Percentiles rank a stretch among this genome's conserved stretches.
phyloP scores from a whole-genome alignment of 2,797 vertebrate genomes.

The Sphaeramia orbicularis region DNA sequence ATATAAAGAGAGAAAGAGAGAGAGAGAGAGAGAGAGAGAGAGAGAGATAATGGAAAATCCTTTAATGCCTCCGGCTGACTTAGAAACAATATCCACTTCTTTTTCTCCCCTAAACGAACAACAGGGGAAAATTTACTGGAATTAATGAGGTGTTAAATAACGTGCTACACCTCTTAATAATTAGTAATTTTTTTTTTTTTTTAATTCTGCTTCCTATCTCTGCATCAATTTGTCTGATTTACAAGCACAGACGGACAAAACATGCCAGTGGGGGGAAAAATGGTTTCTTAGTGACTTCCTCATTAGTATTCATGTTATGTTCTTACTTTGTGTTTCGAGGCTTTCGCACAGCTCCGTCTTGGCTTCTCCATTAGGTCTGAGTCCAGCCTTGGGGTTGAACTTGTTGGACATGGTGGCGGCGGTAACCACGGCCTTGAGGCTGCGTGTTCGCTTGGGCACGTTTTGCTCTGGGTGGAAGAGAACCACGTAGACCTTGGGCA shows the following conservation, averaged over 20 bases:
- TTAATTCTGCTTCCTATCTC: conserved; percentile 18
- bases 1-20: too few relatives aligned
- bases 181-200: conserved; percentile 25
- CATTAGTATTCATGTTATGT: conserved; percentile 22
- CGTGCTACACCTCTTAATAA: conserved; percentile 49
- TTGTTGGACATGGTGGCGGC: conserved; percentile 99
- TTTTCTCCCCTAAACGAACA: conserved; percentile 28
- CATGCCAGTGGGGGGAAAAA: neutral
- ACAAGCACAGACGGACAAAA: conserved; percentile 43
- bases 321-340: conserved; percentile 95
- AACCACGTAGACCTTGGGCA: conserved; percentile 99
- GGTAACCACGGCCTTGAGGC: conserved; percentile 97
- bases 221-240: conserved; percentile 50
- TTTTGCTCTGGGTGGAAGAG: conserved; percentile 99
- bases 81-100: conserved; percentile 14
- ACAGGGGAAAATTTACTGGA: conserved; percentile 57
- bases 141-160: conserved; percentile 71
- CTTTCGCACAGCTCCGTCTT: conserved; percentile 98
- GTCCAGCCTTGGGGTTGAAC: conserved; percentile 96
- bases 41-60: conserved; percentile 22
- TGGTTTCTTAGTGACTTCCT: conserved; percentile 1
- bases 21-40: too few relatives aligned
- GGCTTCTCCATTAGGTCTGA: conserved; percentile 97
- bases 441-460: conserved; percentile 97
- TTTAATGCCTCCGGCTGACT: conserved; percentile 30